These are phyloP conservation scores for Aplysina aerophoba DNA, from an alignment of 37 sponge, comb jelly and placozoan species.

Conservation along the genomic window DNA sequence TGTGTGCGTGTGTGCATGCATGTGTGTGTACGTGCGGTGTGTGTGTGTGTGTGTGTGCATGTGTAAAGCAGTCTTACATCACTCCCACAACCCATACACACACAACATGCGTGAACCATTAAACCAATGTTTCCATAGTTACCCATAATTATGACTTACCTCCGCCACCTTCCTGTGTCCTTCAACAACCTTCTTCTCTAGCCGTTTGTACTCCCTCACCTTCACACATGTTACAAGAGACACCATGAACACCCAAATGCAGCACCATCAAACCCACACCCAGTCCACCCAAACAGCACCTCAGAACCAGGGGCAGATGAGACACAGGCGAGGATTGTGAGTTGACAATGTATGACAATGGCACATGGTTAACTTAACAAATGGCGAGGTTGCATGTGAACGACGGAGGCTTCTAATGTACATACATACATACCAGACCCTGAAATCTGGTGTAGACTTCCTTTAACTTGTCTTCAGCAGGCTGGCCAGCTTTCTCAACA, in stretches of 20 bases:
- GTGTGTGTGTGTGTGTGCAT: too few species aligned
- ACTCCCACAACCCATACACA: neutral
- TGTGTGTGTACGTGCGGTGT: too few species aligned
- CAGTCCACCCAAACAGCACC: too few species aligned
- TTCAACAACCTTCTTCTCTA: slow-evolving; percentile 61
- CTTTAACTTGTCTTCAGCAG: slow-evolving; percentile 45
- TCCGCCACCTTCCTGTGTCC: slow-evolving; percentile 69
- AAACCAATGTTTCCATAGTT: neutral
- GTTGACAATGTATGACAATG: too few species aligned
- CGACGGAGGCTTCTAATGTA: neutral
- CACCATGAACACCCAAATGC: too few species aligned
- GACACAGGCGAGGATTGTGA: too few species aligned
- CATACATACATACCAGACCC: slow-evolving; percentile 23
- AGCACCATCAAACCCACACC: too few species aligned
- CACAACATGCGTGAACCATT: neutral
- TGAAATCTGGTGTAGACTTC: slow-evolving; percentile 51
- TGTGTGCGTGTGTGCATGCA: slow-evolving; percentile 22
- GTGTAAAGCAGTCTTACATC: neutral
- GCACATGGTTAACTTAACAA: too few species aligned
- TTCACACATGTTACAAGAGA: neutral
- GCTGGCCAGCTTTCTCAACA: slow-evolving; percentile 15
- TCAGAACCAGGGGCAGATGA: too few species aligned
- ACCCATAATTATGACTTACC: slow-evolving; percentile 33
- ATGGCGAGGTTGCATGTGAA: neutral
- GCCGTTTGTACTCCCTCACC: slow-evolving; percentile 71